A percentile compares a stretch with the other conserved stretches of the same genome.
These are phyloP conservation scores for Acestrorhynchus altus DNA, from an alignment of 2,797 vertebrate species.

Conservation along the genomic window DNA sequence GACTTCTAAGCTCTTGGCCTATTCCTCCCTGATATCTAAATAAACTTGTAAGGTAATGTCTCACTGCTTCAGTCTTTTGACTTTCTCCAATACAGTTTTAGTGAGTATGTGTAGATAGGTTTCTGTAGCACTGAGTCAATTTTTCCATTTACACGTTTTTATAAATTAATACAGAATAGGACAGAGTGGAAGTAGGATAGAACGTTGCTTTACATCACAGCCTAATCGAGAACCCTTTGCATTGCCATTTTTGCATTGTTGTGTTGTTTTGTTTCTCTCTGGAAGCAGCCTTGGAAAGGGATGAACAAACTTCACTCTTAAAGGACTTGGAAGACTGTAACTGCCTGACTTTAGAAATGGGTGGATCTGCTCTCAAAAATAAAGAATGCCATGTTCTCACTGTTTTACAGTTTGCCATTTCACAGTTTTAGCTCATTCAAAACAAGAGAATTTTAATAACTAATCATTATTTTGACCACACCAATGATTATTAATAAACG, in stretches of 20 bases:
- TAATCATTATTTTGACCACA: too few relatives aligned
- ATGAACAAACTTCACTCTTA: not conserved
- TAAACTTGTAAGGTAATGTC: too few relatives aligned
- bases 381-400: not conserved
- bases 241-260: not conserved
- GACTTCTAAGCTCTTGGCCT: too few relatives aligned
- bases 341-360: not conserved
- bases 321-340: slow-evolving; percentile 1
- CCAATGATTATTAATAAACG: too few relatives aligned
- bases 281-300: not conserved
- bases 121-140: not conserved
- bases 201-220: not conserved
- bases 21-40: too few relatives aligned
- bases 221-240: not conserved
- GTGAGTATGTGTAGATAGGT: too few relatives aligned
- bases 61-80: too few relatives aligned
- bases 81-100: too few relatives aligned
- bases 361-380: slow-evolving; percentile 13
- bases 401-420: not conserved
- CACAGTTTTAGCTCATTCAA: not conserved
- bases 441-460: too few relatives aligned
- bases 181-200: too few relatives aligned
- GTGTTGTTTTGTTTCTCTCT: slow-evolving; percentile 9
- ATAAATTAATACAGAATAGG: too few relatives aligned
- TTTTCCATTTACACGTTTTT: not conserved